Evolutionary conservation across 2,888 invertebrate genomes (phyloP), one percentile per base, ranked within the genome.

Genomic region (Chaetogeoica ovagalla): DNA sequence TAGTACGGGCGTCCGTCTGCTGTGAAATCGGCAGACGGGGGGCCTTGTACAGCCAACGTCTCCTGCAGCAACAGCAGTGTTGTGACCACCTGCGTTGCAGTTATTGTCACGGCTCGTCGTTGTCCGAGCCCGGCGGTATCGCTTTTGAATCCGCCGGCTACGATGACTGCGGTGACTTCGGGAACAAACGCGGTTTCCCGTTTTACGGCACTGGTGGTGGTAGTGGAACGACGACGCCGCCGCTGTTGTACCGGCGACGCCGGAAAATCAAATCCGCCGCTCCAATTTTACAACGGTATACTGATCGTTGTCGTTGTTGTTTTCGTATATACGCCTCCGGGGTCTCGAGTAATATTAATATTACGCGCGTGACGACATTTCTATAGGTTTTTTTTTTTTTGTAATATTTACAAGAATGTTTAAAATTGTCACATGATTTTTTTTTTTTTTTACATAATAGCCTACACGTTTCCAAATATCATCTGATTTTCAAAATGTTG

Each of bases 181-280:
- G 15, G 60, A 8, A 60, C 60, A 48, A 39, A 3, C 39, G 39
- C 39, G 13, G 55, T 19, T 55, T 55, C 17, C 55, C 19, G 7
- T 15, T 48, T 48, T 48, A 48, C 30, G 17, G 17, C 48, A 23
- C 17, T 23, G 19, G 21, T 13, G 65, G 5, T 30, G 30, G 39
- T 39, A 59, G n/a, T n/a, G n/a, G 2, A 4, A 30, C 30, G 30
- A 1, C 30, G 30, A 1, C 30, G 30, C 30, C 30, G 30, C 30
- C 30, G 30, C 30, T 30, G 30, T 4, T 30, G 11, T 9, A 60
- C 69, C 69, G 30, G 8, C 37, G 30, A 4, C 73, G 30, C 30
- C 63, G 73, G n/a, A 73, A 52, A 62, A 76, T 76, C 59, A 76
- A 21, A 30, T 76, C 76, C 1, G 76, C 76, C 30, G 68, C 76